phyloP scores from a whole-genome alignment of 2,888 invertebrate genomes.

The Pristionchus fissidentatus region DNA sequence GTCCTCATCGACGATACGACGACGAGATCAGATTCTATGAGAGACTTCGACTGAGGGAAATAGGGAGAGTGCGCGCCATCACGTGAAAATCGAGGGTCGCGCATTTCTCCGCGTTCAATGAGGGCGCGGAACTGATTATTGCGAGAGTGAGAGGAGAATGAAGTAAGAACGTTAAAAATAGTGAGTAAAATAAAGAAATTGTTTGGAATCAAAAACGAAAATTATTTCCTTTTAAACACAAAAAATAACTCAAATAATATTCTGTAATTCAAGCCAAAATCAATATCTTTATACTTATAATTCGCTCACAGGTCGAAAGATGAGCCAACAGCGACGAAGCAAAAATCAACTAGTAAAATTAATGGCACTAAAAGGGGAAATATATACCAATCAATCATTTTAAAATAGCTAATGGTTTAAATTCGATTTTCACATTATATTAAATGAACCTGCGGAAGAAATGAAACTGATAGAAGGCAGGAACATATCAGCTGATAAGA shows the following conservation, averaged over 20 bases:
- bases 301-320: no score
- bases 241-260: background rate
- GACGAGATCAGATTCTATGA: background rate
- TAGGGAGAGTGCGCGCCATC: conserved; percentile 27
- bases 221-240: background rate
- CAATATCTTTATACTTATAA: no score
- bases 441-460: no score
- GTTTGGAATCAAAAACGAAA: background rate
- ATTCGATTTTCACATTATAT: no score
- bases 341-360: no score
- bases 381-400: no score
- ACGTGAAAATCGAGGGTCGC: conserved; percentile 30
- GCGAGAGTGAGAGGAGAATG: background rate
- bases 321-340: no score
- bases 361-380: no score
- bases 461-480: no score
- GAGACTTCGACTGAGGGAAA: background rate
- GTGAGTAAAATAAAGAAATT: background rate
- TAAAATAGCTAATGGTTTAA: no score
- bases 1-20: conserved; percentile 28
- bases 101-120: background rate
- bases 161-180: background rate
- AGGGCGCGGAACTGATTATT: conserved; percentile 28
- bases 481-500: no score
- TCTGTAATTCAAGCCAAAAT: no score